Evolutionary conservation across 2,113 vertebrate species (phyloP), one percentile per base, ranked within the genome.

Genomic region (Sisor rabdophorus): DNA sequence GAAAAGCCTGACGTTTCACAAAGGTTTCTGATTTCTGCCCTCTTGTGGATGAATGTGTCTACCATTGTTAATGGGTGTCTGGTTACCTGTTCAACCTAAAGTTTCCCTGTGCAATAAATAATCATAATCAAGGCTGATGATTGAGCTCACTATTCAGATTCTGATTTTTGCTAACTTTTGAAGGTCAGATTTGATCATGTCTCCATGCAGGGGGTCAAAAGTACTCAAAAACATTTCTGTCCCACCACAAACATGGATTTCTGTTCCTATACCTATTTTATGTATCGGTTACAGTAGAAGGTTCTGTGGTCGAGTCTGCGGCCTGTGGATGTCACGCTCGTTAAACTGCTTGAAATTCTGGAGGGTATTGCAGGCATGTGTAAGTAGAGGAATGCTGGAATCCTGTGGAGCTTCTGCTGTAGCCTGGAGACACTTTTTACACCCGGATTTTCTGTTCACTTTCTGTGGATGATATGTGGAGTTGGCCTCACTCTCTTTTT

Each of bases 351-450:
- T 24, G 26, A 36, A 26, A 77, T 70, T 82, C 78, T 75, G 22
- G 64, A 67, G 30, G 16, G 26, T 22, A 58, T 47, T 70, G 48
- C 47, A 26, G 55, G n/a, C 9, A 44, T 44, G 24, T 7, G 60
- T 76, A 50, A 63, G 73, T 44, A 54, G 44, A 63, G 79, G 50
- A 72, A 72, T 74, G 17, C 20, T 15, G 47, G 44, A 67, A 54
- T 70, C 78, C 52, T 26, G n/a, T 11, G 19, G 47, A 58, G 75
- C 22, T 65, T 61, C 63, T 67, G 61, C 53, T 54, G 75, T 81
- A 73, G 70, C 78, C 63, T 60, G 24, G 77, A 50, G 55, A 69
- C 52, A 22, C 36, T 59, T 32, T 55, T 32, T 28, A 15, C 15
- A 22, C 28, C 20, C 2, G 47, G 24, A 44, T 30, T 50, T 30